Evolutionary conservation across 2,888 invertebrate genomes (phyloP), one percentile per base, ranked within the genome.

Genomic region (Watsonalla binaria): DNA sequence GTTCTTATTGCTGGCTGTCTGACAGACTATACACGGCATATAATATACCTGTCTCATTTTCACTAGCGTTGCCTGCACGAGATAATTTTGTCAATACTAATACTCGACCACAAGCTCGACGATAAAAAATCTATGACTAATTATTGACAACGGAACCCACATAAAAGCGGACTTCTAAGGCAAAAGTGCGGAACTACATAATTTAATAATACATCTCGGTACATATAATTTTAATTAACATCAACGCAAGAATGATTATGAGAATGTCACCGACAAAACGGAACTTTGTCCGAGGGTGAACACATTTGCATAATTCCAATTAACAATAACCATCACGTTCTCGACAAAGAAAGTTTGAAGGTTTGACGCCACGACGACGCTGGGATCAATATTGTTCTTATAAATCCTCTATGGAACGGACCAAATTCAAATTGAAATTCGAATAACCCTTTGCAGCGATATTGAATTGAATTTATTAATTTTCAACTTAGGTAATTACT

Each of bases 251-350:
- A 56, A 59, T 42, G 11, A 42, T 42, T 56, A 60, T 52, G 55
- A 45, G 63, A 65, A 68, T 60, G 68, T 72, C 70, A 65, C 55
- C 52, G 54, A 62, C 66, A 65, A 75, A 72, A 70, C 69, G 68
- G 67, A 71, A 70, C 62, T 74, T 58, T 53, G 55, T 57, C 64
- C 58, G 61, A 60, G 56, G 56, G 53, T 55, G 55, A 55, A 53
- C 68, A 76, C 71, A 65, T 86, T 85, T 77, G 74, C 84, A 84
- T 84, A 84, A 82, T 83, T 85, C 72, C 78, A 83, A 84, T 86
- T 84, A 82, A 80, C 79, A 73, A 77, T 69, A 73, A 68, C 72
- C 72, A 73, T 74, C 74, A 79, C 70, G 24, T 24, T 24, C 24
- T 24, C 24, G 64, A 74, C 68, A 70, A 75, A 72, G 74, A 76